Evolutionary conservation across 35 echinoderm and acorn worm species (phyloP).

Genomic region (Acanthaster planci): DNA sequence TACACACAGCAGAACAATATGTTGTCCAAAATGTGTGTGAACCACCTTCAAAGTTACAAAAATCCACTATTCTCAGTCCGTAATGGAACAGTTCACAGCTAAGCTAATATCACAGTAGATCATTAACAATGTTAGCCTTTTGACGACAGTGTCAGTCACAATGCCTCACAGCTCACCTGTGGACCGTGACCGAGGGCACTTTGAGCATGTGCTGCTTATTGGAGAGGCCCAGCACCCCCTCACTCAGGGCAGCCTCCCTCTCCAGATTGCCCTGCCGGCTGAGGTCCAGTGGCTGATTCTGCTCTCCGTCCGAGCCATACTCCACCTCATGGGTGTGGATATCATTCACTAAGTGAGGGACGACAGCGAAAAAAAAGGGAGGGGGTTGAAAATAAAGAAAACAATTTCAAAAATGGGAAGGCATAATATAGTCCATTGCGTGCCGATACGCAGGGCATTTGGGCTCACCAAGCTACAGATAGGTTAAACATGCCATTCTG

Average conservation of each 20-base stretch:
- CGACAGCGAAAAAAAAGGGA: conserved; percentile 19
- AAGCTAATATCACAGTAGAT: not conserved
- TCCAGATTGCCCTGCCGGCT: conserved; percentile 59
- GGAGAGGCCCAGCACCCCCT: not conserved
- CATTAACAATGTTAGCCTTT: not conserved
- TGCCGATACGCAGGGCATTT: no score
- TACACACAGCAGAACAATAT: no score
- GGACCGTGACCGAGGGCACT: conserved; percentile 74
- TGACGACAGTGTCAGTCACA: not conserved
- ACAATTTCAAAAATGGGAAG: no score
- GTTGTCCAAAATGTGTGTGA: no score
- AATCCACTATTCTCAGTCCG: not conserved
- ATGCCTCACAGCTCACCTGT: conserved; percentile 46
- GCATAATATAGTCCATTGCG: no score
- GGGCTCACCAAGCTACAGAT: no score
- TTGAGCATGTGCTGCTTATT: conserved; percentile 41
- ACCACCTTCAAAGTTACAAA: not conserved
- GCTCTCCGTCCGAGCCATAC: conserved; percentile 43
- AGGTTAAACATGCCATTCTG: no score
- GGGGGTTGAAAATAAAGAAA: no score
- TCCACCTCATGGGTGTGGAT: conserved; percentile 14
- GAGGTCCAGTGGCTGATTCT: conserved; percentile 80
- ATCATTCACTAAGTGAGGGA: not conserved
- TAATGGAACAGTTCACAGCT: not conserved
- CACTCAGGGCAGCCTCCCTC: conserved; percentile 15